Percentiles rank a stretch among this genome's conserved stretches.
Conservation (phyloP, 2,888 invertebrate species). For the Rhagonycha lutea region DNA sequence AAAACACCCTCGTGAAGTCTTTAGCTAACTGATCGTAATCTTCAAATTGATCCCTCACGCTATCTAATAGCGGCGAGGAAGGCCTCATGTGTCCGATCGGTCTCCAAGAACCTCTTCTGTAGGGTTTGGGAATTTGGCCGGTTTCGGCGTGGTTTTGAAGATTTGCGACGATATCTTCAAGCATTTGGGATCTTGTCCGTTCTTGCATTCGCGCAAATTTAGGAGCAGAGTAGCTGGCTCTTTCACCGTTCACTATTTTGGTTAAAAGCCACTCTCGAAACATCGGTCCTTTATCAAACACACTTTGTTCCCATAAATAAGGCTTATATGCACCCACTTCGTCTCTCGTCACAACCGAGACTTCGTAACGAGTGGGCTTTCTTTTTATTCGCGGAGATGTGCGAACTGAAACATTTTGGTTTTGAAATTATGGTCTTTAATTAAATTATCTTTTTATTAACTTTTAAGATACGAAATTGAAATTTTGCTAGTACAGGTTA, state of each 20-base stretch:
- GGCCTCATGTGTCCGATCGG: slow-evolving; percentile 95
- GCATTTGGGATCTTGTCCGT: slow-evolving; percentile 89
- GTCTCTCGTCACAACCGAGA: slow-evolving; percentile 90
- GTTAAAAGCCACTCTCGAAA: slow-evolving; percentile 93
- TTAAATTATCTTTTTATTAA: too few species aligned
- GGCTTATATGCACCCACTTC: slow-evolving; percentile 96
- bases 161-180: slow-evolving; percentile 92
- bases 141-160: slow-evolving; percentile 93
- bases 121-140: slow-evolving; percentile 94
- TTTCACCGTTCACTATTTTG: slow-evolving; percentile 91
- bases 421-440: neutral
- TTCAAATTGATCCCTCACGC: slow-evolving; percentile 91
- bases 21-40: slow-evolving; percentile 92
- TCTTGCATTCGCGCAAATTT: slow-evolving; percentile 96
- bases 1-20: slow-evolving; percentile 87
- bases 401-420: slow-evolving; percentile 66
- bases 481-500: neutral
- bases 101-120: slow-evolving; percentile 89
- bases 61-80: slow-evolving; percentile 88
- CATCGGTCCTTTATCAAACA: slow-evolving; percentile 93
- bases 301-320: slow-evolving; percentile 93
- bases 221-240: slow-evolving; percentile 92
- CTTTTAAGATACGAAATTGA: neutral
- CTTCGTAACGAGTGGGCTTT: slow-evolving; percentile 86
- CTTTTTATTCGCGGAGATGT: slow-evolving; percentile 86